Evolutionary conservation across 2,113 vertebrate genomes (phyloP).

Genomic region (Cephalopholis sonnerati): DNA sequence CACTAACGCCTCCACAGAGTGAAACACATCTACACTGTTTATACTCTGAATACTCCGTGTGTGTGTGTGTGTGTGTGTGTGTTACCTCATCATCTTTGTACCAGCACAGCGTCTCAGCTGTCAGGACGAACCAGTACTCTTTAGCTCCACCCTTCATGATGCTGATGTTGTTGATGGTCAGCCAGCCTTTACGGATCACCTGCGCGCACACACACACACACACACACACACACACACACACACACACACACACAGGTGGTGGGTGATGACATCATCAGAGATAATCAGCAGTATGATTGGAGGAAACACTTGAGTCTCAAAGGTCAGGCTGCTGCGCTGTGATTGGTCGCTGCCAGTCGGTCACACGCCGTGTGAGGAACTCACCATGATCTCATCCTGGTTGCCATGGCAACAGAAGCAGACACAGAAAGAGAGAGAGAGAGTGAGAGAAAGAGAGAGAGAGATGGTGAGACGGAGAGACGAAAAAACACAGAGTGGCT

Average conservation of each 20-base stretch:
- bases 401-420: constrained; percentile 52
- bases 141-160: constrained; percentile 97
- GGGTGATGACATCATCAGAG: too few relatives aligned
- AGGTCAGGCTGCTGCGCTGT: not conserved
- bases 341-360: not conserved
- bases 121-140: constrained; percentile 96
- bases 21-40: too few relatives aligned
- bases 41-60: not conserved
- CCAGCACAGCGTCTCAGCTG: constrained; percentile 94
- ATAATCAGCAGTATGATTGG: too few relatives aligned
- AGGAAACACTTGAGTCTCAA: too few relatives aligned
- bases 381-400: constrained; percentile 77
- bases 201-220: constrained; percentile 59
- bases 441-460: not conserved
- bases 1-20: too few relatives aligned
- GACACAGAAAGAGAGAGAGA: constrained; percentile 21
- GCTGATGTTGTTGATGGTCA: constrained; percentile 73
- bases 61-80: constrained; percentile 51
- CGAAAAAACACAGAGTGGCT: not conserved
- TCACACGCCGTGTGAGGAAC: not conserved
- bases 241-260: not conserved
- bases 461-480: constrained; percentile 23
- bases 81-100: constrained; percentile 97
- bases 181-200: constrained; percentile 91
- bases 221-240: not conserved